Conservation (phyloP, 2,113 vertebrate genomes). For the Cynopterus brachyotis region DNA sequence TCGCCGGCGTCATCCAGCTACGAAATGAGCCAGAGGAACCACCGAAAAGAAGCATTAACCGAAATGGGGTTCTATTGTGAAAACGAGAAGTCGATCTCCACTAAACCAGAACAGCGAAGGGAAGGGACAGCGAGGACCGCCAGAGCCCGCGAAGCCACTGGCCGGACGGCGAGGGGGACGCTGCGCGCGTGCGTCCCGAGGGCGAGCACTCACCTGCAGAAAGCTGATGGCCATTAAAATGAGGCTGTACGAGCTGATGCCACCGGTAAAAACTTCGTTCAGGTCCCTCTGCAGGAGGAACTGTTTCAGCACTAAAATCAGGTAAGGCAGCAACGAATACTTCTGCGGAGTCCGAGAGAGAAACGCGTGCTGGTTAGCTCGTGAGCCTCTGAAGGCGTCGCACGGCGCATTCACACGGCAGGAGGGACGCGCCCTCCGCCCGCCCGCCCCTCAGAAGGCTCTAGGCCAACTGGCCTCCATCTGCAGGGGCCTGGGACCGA, state of each 20-base stretch:
- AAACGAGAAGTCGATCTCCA: background rate
- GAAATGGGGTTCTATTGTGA: background rate
- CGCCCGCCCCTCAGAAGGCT: background rate
- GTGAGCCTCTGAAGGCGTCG: background rate
- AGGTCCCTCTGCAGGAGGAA: constrained; percentile 98
- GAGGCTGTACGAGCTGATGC: constrained; percentile 98
- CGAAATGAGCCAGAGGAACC: background rate
- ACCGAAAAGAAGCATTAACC: background rate
- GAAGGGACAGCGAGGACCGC: background rate
- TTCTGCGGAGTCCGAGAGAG: constrained; percentile 86
- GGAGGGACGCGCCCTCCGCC: background rate
- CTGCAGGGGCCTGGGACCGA: background rate
- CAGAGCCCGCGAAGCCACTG: fast-evolving
- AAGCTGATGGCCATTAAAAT: constrained; percentile 99
- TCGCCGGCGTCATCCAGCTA: background rate
- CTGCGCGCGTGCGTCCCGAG: fast-evolving
- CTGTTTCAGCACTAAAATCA: constrained; percentile 99
- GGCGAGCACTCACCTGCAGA: constrained; percentile 89
- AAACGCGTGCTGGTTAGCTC: background rate
- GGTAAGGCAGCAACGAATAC: constrained; percentile 96
- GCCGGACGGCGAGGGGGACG: no score
- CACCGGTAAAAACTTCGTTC: constrained; percentile 98
- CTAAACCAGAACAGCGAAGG: fast-evolving
- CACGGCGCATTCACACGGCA: background rate
- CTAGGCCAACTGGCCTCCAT: background rate